phyloP scores from a whole-genome alignment of 2,113 vertebrate genomes.

The Cranoglanis bouderius region DNA sequence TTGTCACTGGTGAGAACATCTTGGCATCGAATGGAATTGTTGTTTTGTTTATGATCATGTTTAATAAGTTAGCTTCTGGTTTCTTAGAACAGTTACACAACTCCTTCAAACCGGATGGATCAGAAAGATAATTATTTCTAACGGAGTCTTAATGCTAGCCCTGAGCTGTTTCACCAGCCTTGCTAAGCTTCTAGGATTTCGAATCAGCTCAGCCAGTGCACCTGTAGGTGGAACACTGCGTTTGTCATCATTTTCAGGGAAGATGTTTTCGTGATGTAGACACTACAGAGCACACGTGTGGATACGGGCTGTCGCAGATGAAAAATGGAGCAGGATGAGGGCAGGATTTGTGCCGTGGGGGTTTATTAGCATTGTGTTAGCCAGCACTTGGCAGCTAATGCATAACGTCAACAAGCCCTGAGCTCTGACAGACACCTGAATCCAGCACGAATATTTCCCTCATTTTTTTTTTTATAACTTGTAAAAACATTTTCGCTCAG shows the following conservation, averaged over 20 bases:
- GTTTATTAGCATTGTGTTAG: not conserved
- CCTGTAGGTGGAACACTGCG: not conserved
- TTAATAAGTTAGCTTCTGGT: not conserved
- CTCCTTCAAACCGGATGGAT: not conserved
- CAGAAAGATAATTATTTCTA: not conserved
- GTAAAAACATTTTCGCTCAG: not conserved
- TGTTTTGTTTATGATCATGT: not conserved
- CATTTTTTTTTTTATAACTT: not conserved
- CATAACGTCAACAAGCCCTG: slow-evolving; percentile 34
- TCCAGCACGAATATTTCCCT: not conserved
- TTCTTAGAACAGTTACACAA: slow-evolving; percentile 3
- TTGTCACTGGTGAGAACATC: not conserved
- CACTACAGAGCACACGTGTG: not conserved
- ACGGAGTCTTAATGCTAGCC: not conserved
- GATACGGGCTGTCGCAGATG: slow-evolving; percentile 38
- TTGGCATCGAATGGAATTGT: not conserved
- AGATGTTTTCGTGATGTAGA: not conserved
- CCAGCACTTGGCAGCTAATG: slow-evolving; percentile 9
- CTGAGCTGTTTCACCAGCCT: not conserved
- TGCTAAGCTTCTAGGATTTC: not conserved
- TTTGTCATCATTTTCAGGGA: slow-evolving; percentile 15
- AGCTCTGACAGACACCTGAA: slow-evolving; percentile 28
- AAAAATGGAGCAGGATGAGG: slow-evolving; percentile 27
- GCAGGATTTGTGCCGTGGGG: not conserved
- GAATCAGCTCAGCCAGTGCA: not conserved